A percentile compares a stretch with the other conserved stretches of the same genome.
These are phyloP conservation scores for Tupiocoris notatus DNA, from an alignment of 2,888 invertebrate species.

Conservation along the genomic window DNA sequence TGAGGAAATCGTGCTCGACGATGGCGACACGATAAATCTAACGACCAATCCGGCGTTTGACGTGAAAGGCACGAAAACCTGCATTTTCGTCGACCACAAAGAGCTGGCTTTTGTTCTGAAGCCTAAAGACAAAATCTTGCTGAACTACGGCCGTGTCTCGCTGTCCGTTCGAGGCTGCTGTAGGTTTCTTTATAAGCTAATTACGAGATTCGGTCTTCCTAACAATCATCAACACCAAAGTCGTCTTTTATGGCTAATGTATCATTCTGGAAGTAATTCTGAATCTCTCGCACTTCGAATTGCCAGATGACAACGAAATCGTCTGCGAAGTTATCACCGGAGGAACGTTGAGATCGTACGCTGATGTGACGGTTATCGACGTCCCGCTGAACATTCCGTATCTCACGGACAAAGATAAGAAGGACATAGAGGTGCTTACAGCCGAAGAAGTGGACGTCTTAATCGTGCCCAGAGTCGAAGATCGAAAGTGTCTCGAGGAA, in stretches of 20 bases:
- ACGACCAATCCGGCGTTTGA: conserved; percentile 48
- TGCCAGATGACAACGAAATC: conserved; percentile 56
- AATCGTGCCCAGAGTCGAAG: conserved; percentile 51
- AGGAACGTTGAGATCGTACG: conserved; percentile 59
- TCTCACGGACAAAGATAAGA: conserved; percentile 56
- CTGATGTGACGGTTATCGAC: conserved; percentile 59
- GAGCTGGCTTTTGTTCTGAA: conserved; percentile 45
- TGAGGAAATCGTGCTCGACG: conserved; percentile 46
- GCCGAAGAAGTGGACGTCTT: conserved; percentile 52
- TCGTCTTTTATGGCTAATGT: too few relatives aligned
- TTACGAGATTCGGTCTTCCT: too few relatives aligned
- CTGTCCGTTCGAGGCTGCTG: conserved; percentile 46
- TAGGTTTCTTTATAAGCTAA: too few relatives aligned
- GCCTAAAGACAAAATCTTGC: conserved; percentile 44
- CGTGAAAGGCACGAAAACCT: conserved; percentile 45
- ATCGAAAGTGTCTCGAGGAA: conserved; percentile 40
- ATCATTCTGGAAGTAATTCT: not conserved
- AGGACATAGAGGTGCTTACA: conserved; percentile 54
- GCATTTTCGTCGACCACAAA: conserved; percentile 47
- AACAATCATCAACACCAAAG: too few relatives aligned
- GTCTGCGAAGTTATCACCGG: conserved; percentile 59
- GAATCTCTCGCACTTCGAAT: too few relatives aligned
- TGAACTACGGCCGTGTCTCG: conserved; percentile 48
- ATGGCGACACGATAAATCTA: conserved; percentile 47
- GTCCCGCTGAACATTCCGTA: conserved; percentile 56